phyloP scores from a whole-genome alignment of 1,140 invertebrate species.

The Anastatus disparis region DNA sequence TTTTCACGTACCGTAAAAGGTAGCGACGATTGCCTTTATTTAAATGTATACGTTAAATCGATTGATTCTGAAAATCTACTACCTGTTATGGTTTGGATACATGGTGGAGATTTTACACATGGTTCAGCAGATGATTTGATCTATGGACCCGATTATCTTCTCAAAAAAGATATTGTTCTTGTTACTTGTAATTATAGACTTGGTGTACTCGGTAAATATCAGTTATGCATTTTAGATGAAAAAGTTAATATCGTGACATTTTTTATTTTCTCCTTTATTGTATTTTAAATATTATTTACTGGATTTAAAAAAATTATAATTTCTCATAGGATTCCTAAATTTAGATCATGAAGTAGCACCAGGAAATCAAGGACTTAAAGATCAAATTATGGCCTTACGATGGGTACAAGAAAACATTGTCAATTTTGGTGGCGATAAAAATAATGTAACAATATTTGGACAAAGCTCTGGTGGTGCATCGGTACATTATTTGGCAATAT shows the following conservation, averaged over 20 bases:
- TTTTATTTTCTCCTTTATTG: too few species aligned
- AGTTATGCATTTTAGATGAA: too few species aligned
- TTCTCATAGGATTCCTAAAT: slow-evolving; percentile 21
- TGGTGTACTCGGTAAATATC: slow-evolving; percentile 57
- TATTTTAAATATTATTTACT: too few species aligned
- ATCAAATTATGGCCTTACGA: slow-evolving; percentile 62
- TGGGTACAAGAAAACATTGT: slow-evolving; percentile 70
- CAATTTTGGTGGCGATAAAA: slow-evolving; percentile 71
- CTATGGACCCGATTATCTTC: slow-evolving; percentile 55
- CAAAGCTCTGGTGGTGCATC: slow-evolving; percentile 68
- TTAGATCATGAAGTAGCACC: slow-evolving; percentile 35
- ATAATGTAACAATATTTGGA: slow-evolving; percentile 73
- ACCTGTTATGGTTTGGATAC: slow-evolving; percentile 57
- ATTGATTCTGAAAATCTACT: slow-evolving; percentile 36
- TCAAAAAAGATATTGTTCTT: slow-evolving; percentile 59
- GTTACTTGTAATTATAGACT: slow-evolving; percentile 67
- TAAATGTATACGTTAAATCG: slow-evolving; percentile 83
- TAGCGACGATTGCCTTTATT: slow-evolving; percentile 81
- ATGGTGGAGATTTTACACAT: slow-evolving; percentile 50
- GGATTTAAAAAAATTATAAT: too few species aligned
- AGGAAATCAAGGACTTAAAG: slow-evolving; percentile 67
- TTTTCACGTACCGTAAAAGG: slow-evolving; percentile 40
- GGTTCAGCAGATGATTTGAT: slow-evolving; percentile 45
- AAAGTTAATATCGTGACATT: too few species aligned
- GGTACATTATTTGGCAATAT: slow-evolving; percentile 59